phyloP scores from a whole-genome alignment of 1,140 invertebrate genomes.

The Scaptomyza montana region DNA sequence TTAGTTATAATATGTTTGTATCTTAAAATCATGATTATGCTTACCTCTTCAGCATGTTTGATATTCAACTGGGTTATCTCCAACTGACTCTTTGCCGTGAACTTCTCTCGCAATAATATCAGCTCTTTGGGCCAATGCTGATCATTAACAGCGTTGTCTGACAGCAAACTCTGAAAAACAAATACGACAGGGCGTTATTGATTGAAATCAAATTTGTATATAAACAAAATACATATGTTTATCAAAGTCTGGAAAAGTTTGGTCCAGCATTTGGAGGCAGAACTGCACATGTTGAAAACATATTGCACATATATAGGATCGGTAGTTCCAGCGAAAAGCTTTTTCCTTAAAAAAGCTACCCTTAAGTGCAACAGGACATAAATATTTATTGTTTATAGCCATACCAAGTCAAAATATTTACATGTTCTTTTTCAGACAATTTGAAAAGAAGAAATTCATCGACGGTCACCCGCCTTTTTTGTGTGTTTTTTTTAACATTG shows the following conservation, averaged over 20 bases:
- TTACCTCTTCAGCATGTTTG: constrained; percentile 85
- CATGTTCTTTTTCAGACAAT: constrained; percentile 25
- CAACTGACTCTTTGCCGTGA: constrained; percentile 86
- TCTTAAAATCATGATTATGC: background rate
- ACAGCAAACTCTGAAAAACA: constrained; percentile 86
- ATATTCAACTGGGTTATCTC: constrained; percentile 86
- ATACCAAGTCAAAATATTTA: constrained; percentile 65
- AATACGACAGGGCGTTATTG: constrained; percentile 21
- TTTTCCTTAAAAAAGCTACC: constrained; percentile 26
- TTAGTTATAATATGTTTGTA: background rate
- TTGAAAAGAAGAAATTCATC: constrained; percentile 28
- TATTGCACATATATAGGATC: constrained; percentile 18
- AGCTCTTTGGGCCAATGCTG: constrained; percentile 89
- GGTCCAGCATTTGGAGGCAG: background rate
- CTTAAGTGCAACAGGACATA: constrained; percentile 44
- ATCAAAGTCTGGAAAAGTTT: constrained; percentile 51
- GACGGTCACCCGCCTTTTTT: background rate
- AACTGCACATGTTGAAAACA: constrained; percentile 42
- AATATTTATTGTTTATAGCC: constrained; percentile 66
- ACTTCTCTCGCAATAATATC: constrained; percentile 87
- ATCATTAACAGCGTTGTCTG: constrained; percentile 86
- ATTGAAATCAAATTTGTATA: constrained; percentile 31
- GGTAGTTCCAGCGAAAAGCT: background rate
- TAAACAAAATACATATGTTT: constrained; percentile 27
- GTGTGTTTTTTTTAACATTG: constrained; percentile 25